phyloP scores from a whole-genome alignment of 2,888 invertebrate genomes.

The Loripinus fragilis region DNA sequence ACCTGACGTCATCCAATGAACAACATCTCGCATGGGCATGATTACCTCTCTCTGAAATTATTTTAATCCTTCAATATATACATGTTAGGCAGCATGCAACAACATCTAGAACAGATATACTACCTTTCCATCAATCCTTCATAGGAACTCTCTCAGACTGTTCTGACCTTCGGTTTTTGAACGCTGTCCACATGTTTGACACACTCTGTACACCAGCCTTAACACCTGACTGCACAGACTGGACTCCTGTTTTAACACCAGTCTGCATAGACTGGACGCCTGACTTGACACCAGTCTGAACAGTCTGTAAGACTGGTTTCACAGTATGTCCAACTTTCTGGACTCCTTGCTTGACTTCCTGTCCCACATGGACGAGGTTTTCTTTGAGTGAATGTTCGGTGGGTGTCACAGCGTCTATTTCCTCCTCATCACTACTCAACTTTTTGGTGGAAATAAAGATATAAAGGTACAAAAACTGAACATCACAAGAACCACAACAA shows the following conservation, averaged over 20 bases:
- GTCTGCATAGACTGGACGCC: too few relatives aligned
- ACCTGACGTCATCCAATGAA: too few relatives aligned
- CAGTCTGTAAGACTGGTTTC: constrained; percentile 58
- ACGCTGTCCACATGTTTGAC: constrained; percentile 65
- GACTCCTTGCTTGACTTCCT: constrained; percentile 55
- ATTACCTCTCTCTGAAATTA: too few relatives aligned
- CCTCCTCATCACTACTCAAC: constrained; percentile 27
- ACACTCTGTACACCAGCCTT: constrained; percentile 74
- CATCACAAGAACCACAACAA: constrained; percentile 6
- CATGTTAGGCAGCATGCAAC: not conserved
- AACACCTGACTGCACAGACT: constrained; percentile 67
- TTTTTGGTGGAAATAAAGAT: not conserved
- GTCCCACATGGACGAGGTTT: constrained; percentile 44
- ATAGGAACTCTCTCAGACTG: constrained; percentile 10
- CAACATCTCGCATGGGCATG: too few relatives aligned
- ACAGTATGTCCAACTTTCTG: constrained; percentile 54
- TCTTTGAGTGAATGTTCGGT: constrained; percentile 34
- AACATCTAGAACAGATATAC: not conserved
- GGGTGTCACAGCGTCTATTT: constrained; percentile 36
- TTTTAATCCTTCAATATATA: too few relatives aligned
- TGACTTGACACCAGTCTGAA: constrained; percentile 67
- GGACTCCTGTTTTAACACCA: constrained; percentile 70
- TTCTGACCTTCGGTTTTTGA: constrained; percentile 61
- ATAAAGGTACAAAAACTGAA: not conserved
- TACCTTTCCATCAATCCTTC: not conserved